These are phyloP conservation scores for Umimayanthus kanabou DNA, from an alignment of 92 coral and sea anemone species.

Conservation along the genomic window DNA sequence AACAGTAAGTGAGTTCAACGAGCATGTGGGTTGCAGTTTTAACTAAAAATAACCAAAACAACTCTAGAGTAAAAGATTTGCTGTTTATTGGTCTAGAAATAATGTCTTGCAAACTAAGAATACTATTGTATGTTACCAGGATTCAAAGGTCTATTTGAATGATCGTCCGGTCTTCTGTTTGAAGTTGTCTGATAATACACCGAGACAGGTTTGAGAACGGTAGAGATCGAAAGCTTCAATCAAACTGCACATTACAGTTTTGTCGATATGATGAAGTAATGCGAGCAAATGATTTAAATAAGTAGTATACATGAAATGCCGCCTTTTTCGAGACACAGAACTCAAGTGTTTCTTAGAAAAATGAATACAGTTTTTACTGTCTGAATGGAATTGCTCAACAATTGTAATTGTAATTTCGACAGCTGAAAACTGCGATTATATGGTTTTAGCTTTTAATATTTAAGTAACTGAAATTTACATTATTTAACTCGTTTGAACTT, in stretches of 20 bases:
- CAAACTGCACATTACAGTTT: not conserved
- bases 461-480: not conserved
- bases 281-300: not conserved
- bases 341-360: not conserved
- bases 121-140: not conserved
- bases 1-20: too few species aligned
- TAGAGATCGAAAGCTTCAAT: not conserved
- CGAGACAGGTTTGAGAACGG: not conserved
- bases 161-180: not conserved
- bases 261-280: not conserved
- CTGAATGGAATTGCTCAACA: not conserved
- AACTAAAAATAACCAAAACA: too few species aligned
- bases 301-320: not conserved
- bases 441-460: too few species aligned
- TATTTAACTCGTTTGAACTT: not conserved
- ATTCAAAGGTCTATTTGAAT: not conserved
- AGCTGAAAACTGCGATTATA: not conserved
- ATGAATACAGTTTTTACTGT: not conserved
- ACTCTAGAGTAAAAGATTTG: too few species aligned
- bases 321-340: not conserved
- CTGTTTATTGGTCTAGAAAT: too few species aligned
- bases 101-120: too few species aligned
- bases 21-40: too few species aligned
- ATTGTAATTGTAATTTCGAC: not conserved
- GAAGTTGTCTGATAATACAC: not conserved